These are phyloP conservation scores for Toxotes chatareus DNA, from an alignment of 2,113 vertebrate genomes.

Conservation along the genomic window DNA sequence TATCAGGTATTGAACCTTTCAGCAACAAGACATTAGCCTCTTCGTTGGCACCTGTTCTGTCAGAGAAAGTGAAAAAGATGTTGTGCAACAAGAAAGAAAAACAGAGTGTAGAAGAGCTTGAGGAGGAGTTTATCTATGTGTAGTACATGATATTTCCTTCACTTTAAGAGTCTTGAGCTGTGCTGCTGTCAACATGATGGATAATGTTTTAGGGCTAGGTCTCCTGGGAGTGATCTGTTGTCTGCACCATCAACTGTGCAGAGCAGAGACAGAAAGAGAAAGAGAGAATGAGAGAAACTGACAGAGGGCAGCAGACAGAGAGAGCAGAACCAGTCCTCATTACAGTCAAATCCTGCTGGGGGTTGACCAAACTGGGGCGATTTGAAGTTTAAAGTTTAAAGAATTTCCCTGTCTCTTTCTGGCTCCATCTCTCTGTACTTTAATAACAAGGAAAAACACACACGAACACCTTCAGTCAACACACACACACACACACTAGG, in stretches of 20 bases:
- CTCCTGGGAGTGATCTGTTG: slow-evolving; percentile 78
- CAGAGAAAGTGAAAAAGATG: slow-evolving; percentile 50
- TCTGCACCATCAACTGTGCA: slow-evolving; percentile 71
- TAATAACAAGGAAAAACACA: slow-evolving; percentile 62
- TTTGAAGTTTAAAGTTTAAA: slow-evolving; percentile 73
- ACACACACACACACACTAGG: slow-evolving; percentile 2
- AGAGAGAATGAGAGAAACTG: slow-evolving; percentile 60
- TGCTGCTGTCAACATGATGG: slow-evolving; percentile 76
- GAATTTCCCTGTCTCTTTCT: slow-evolving; percentile 61
- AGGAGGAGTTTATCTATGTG: slow-evolving; percentile 69
- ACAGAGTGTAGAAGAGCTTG: slow-evolving; percentile 27
- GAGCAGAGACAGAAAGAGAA: slow-evolving; percentile 57
- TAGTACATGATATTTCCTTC: slow-evolving; percentile 75
- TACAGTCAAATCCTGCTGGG: slow-evolving; percentile 77
- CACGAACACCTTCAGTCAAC: slow-evolving; percentile 17
- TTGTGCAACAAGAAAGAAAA: slow-evolving; percentile 39
- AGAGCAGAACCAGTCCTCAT: slow-evolving; percentile 70
- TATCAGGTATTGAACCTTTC: slow-evolving; percentile 31
- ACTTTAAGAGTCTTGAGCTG: slow-evolving; percentile 74
- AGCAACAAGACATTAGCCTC: slow-evolving; percentile 2
- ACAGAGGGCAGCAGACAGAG: slow-evolving; percentile 70
- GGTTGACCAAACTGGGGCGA: slow-evolving; percentile 68
- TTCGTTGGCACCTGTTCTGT: slow-evolving; percentile 38
- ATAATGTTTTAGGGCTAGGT: slow-evolving; percentile 74
- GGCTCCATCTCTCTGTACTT: slow-evolving; percentile 50